Evolutionary conservation across 1,140 invertebrate genomes (phyloP), one percentile per base, ranked within the genome.

Genomic region (Zaprionus africanus): DNA sequence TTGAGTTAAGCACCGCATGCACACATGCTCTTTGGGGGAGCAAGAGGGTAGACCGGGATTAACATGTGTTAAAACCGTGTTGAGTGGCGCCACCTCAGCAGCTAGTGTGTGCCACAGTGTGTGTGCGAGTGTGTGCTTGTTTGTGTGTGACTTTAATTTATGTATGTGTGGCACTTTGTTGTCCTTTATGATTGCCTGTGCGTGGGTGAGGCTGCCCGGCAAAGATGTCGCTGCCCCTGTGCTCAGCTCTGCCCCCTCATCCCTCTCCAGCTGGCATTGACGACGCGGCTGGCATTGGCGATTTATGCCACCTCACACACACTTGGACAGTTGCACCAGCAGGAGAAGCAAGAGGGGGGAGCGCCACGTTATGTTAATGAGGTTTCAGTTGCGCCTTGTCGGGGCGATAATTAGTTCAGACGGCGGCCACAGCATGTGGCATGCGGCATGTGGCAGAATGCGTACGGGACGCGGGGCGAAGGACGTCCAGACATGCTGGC

Each of bases 81-180:
- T 85, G 86, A 90, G 81, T 90, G 79, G 41, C 53, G 57, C 61
- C 36, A 41, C 34, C 49, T 51, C 11, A 31, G 49, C 19, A 46
- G 41, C 9, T 34, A 34, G 28, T 51, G 34, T 58, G 13, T 46
- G 36, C 41, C 28, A 28, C 28, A 28, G 26, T 26, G 28, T 34
- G 34, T 59, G 57, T 15, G 36, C 0, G 34, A 51, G 63, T 31
- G 41, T 46, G 17, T 56, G 12, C 31, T 34, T 56, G 56, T 58
- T 62, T 76, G 78, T 78, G 74, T 84, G 82, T 70, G 79, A 58
- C 74, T 88, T 90, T 90, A 90, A 90, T 90, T 90, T 90, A 90
- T 90, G 86, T 90, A 90, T 90, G 86, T 91, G 86, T 91, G 87
- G 69, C 82, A 90, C 82, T 90, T 90, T 90, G 87, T 82, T 90